Conservation (phyloP, 2,888 invertebrate species). For the Trichogramma dendrolimi region DNA sequence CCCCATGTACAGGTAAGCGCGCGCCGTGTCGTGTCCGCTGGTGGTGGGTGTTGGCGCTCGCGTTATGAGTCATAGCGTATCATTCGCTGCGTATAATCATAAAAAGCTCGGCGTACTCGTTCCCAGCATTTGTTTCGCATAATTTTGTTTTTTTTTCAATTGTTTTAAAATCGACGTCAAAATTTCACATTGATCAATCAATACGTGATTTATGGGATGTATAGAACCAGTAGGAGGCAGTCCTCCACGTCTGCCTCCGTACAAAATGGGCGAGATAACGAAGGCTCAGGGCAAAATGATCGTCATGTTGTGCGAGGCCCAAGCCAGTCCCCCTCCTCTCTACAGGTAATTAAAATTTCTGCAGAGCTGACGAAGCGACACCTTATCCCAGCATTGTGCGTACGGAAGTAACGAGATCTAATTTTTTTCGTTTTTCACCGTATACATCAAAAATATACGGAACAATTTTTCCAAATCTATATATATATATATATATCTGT, state of each 20-base stretch:
- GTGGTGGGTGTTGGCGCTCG: no score
- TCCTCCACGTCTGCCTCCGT: conserved; percentile 56
- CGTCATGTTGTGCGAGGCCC: conserved; percentile 62
- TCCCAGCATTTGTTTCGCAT: conserved; percentile 59
- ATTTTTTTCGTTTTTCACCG: no score
- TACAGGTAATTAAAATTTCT: conserved; percentile 50
- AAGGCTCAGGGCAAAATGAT: conserved; percentile 37
- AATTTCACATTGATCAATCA: neutral
- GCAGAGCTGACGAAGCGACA: conserved; percentile 23
- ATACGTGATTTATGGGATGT: conserved; percentile 20
- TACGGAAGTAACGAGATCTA: neutral
- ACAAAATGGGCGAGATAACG: conserved; percentile 50
- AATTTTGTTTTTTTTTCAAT: neutral
- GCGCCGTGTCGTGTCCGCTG: no score
- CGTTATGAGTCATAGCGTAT: no score
- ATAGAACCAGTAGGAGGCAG: conserved; percentile 60
- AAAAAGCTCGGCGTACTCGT: conserved; percentile 61
- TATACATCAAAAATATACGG: neutral
- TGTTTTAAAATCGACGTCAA: neutral
- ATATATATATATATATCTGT: neutral
- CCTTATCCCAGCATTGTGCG: neutral
- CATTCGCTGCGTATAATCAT: neutral
- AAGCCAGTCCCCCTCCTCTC: conserved; percentile 67
- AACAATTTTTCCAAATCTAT: neutral
- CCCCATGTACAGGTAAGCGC: conserved; percentile 57